These are phyloP conservation scores for Musca domestica DNA, from an alignment of 1,140 invertebrate species.

Conservation along the genomic window DNA sequence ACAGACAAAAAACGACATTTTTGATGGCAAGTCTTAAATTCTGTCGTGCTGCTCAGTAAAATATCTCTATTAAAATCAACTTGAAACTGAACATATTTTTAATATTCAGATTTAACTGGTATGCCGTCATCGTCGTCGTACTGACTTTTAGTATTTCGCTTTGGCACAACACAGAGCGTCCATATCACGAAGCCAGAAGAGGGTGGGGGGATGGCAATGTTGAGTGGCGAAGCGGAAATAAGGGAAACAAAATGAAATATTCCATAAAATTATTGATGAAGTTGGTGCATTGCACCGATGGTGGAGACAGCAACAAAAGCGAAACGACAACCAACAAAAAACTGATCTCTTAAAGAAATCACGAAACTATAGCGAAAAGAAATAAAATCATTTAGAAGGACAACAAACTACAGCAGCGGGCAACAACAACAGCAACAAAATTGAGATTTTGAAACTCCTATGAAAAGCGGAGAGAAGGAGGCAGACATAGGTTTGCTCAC, in stretches of 20 bases:
- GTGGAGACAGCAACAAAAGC: neutral
- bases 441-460: no score
- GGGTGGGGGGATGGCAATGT: no score
- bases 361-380: constrained; percentile 2
- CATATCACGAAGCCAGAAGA: no score
- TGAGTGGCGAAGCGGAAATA: no score
- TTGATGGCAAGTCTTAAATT: no score
- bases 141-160: no score
- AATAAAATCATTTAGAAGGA: constrained; percentile 4
- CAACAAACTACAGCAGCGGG: neutral
- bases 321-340: neutral
- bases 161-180: no score
- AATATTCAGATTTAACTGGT: constrained; percentile 15
- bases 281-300: neutral
- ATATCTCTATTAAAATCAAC: constrained; percentile 17
- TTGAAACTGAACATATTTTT: neutral
- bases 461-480: neutral
- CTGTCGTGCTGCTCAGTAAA: constrained; percentile 2
- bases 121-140: neutral
- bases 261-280: constrained; percentile 13
- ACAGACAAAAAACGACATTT: no score
- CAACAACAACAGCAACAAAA: neutral
- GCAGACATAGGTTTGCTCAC: neutral
- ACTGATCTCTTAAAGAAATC: constrained; percentile 2
- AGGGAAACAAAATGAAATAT: constrained; percentile 4